Evolutionary conservation across 2,113 vertebrate species (phyloP).

Genomic region (Madoqua kirkii): DNA sequence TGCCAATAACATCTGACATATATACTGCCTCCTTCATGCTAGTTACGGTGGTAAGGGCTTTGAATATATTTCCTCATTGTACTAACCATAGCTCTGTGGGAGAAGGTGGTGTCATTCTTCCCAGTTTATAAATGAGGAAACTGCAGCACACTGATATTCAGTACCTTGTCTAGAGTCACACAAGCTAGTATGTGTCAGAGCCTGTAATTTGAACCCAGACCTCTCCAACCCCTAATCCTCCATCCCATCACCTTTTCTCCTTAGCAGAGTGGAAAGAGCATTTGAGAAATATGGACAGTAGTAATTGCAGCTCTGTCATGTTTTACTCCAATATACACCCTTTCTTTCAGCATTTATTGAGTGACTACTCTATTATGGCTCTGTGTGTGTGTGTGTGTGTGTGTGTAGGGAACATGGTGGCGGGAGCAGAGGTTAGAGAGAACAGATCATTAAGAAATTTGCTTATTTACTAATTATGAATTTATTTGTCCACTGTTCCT

Average conservation of each 20-base stretch:
- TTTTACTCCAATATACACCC: background rate
- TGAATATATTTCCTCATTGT: background rate
- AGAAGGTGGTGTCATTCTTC: background rate
- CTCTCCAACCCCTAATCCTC: background rate
- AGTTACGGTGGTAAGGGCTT: background rate
- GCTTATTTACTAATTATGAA: background rate
- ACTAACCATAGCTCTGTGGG: background rate
- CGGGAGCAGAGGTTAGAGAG: background rate
- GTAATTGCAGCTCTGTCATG: background rate
- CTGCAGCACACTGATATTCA: background rate
- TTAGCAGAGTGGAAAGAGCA: background rate
- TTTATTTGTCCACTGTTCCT: background rate
- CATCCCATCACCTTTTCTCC: background rate
- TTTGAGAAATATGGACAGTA: background rate
- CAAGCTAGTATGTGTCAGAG: background rate
- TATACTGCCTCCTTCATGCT: background rate
- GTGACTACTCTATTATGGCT: background rate
- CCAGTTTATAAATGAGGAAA: conserved; percentile 6
- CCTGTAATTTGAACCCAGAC: background rate
- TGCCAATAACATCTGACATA: background rate
- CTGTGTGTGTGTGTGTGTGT: background rate
- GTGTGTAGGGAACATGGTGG: background rate
- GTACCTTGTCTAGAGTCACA: conserved; percentile 1
- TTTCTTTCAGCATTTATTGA: background rate
- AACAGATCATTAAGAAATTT: background rate